Conservation (phyloP, 2,888 invertebrate genomes). For the Resseliella maxima region DNA sequence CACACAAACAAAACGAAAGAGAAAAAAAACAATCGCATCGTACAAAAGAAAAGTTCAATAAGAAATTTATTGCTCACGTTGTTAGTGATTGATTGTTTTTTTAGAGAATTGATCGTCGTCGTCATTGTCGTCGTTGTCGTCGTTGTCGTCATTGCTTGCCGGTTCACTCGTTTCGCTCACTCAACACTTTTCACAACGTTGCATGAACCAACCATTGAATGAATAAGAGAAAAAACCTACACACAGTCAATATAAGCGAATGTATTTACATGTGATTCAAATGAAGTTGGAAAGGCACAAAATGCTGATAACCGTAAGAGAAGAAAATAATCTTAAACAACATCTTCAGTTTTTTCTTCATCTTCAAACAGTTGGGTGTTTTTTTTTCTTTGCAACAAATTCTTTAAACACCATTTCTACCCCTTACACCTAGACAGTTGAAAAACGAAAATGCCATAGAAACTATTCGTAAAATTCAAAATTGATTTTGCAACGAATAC, state of each 20-base stretch:
- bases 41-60: slow-evolving; percentile 32
- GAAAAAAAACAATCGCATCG: not conserved
- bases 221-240: not conserved
- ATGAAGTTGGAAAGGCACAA: not conserved
- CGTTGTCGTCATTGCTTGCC: too few species aligned
- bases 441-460: not conserved
- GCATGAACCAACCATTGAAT: too few species aligned
- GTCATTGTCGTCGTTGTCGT: not conserved
- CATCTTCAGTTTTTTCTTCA: not conserved
- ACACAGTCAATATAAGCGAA: not conserved
- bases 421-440: not conserved
- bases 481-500: slow-evolving; percentile 11
- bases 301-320: not conserved
- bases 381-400: not conserved
- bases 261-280: not conserved
- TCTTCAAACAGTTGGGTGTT: not conserved
- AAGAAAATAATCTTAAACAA: slow-evolving; percentile 28
- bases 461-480: slow-evolving; percentile 18
- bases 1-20: not conserved
- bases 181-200: slow-evolving; percentile 43
- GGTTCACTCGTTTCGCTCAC: not conserved
- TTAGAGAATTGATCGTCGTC: slow-evolving; percentile 6
- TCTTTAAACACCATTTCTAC: not conserved
- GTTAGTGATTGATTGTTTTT: slow-evolving; percentile 46
- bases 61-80: slow-evolving; percentile 51